Evolutionary conservation across 2,113 vertebrate genomes (phyloP).

Genomic region (Setophaga kirtlandii): DNA sequence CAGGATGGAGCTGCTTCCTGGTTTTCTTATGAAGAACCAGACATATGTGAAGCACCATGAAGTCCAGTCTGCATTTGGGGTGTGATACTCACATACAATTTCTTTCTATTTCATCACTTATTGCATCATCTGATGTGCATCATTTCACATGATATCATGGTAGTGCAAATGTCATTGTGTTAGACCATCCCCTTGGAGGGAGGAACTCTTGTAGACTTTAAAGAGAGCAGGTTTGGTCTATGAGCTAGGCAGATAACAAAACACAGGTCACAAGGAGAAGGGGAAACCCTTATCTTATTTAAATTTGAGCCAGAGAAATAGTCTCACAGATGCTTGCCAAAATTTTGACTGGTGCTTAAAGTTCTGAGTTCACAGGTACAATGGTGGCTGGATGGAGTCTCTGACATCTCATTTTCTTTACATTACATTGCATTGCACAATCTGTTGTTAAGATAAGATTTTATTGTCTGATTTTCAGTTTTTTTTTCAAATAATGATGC

Average conservation of each 20-base stretch:
- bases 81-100: neutral
- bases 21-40: neutral
- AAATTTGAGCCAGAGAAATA: neutral
- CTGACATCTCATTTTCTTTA: neutral
- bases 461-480: neutral
- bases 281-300: neutral
- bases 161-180: neutral
- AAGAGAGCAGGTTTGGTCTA: neutral
- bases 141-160: neutral
- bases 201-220: neutral
- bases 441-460: neutral
- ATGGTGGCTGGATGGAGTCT: neutral
- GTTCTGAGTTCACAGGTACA: neutral
- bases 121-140: neutral
- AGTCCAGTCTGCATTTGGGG: neutral
- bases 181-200: neutral
- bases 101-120: neutral
- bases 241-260: neutral
- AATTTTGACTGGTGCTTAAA: neutral
- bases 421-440: neutral
- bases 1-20: neutral
- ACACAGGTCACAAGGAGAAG: neutral
- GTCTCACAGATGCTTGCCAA: neutral
- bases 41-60: rapidly evolving
- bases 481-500: neutral